These are phyloP conservation scores for Micoletzkya japonica DNA, from an alignment of 2,888 invertebrate species.

Conservation along the genomic window DNA sequence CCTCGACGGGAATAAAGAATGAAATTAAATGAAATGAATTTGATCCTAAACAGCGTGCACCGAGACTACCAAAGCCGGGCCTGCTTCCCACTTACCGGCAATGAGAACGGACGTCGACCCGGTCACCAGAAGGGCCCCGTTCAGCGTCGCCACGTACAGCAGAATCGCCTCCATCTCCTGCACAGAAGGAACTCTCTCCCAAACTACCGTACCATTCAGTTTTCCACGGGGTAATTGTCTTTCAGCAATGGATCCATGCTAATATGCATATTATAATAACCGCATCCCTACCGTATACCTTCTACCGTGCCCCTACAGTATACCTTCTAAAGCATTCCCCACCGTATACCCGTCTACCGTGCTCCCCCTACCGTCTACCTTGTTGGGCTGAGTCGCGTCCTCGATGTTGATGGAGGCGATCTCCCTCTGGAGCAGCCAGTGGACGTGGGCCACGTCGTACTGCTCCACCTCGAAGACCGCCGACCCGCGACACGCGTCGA, in stretches of 20 bases:
- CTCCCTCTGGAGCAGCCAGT: slow-evolving; percentile 51
- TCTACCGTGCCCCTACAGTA: no score
- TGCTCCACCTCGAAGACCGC: slow-evolving; percentile 50
- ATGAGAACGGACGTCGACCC: slow-evolving; percentile 36
- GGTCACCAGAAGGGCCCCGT: slow-evolving; percentile 47
- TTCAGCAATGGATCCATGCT: no score
- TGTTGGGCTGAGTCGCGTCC: slow-evolving; percentile 34
- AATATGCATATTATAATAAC: no score
- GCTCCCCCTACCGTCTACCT: slow-evolving; percentile 32
- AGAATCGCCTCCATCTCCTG: slow-evolving; percentile 53
- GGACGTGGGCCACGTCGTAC: slow-evolving; percentile 53
- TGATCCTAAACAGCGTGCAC: no score
- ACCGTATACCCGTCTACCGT: no score
- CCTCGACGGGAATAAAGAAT: no score
- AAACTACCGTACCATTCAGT: not conserved
- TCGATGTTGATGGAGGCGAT: slow-evolving; percentile 48
- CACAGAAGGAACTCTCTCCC: not conserved
- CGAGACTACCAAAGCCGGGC: no score
- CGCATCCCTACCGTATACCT: no score
- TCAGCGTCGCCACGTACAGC: slow-evolving; percentile 48
- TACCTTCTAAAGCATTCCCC: no score
- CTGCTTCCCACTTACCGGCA: slow-evolving; percentile 8
- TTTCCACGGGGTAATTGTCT: not conserved
- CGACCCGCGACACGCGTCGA: slow-evolving; percentile 40
- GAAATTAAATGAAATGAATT: no score